Conservation (phyloP, 1,140 invertebrate genomes). For the Microplitis demolitor region DNA sequence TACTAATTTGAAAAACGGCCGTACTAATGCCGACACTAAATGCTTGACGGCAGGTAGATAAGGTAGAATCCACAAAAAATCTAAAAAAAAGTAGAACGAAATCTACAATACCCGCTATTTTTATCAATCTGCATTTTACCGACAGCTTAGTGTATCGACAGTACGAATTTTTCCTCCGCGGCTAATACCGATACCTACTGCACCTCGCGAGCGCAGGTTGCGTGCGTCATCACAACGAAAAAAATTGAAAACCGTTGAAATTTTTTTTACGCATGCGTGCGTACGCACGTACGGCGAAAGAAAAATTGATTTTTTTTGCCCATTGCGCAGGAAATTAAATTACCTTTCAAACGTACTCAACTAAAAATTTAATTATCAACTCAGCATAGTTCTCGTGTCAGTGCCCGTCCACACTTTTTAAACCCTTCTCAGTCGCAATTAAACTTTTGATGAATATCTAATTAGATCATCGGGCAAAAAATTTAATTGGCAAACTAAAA, state of each 20-base stretch:
- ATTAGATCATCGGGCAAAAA: too few relatives aligned
- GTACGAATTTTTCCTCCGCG: constrained; percentile 33
- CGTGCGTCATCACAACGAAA: neutral
- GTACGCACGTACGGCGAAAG: neutral
- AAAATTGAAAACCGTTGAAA: neutral
- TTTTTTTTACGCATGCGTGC: constrained; percentile 30
- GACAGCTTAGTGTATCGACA: constrained; percentile 16
- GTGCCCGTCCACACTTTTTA: too few relatives aligned
- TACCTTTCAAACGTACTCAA: constrained; percentile 31
- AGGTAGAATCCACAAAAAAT: constrained; percentile 18
- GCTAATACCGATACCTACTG: too few relatives aligned
- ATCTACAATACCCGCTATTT: neutral
- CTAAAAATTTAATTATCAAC: neutral
- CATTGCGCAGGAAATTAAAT: constrained; percentile 42
- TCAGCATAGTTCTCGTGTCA: neutral
- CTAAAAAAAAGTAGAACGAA: neutral
- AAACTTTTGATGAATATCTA: too few relatives aligned
- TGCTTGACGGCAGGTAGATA: neutral
- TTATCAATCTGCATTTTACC: neutral
- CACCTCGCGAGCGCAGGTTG: too few relatives aligned
- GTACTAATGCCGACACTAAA: too few relatives aligned
- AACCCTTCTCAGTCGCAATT: too few relatives aligned
- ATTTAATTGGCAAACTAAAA: too few relatives aligned
- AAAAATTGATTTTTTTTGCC: constrained; percentile 46
- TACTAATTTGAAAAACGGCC: too few relatives aligned